Conservation (phyloP, 1,140 invertebrate species). For the Vanessa tameamea region DNA sequence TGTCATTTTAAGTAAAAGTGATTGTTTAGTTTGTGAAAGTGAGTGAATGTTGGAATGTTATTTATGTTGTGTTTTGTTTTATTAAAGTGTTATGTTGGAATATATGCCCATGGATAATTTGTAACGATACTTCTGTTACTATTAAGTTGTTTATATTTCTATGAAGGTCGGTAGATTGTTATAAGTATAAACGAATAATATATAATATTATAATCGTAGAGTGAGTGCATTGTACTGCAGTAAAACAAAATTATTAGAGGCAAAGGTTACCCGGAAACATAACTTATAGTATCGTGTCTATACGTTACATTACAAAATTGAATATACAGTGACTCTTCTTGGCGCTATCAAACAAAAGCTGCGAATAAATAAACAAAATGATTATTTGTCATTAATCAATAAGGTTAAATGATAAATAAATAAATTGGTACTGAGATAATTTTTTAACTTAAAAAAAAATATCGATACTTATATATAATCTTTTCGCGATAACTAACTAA, state of each 20-base stretch:
- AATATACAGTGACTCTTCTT: constrained; percentile 8
- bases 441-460: too few species aligned
- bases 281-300: constrained; percentile 10
- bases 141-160: not conserved
- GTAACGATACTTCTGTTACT: constrained; percentile 15
- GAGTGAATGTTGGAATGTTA: constrained; percentile 28
- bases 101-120: constrained; percentile 33
- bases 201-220: constrained; percentile 1
- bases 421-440: too few species aligned
- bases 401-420: not conserved
- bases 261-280: constrained; percentile 28
- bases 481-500: too few species aligned
- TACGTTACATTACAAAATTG: constrained; percentile 14
- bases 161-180: not conserved
- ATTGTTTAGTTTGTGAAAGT: constrained; percentile 33
- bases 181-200: not conserved
- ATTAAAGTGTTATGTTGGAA: constrained; percentile 36
- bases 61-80: constrained; percentile 20
- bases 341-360: constrained; percentile 12
- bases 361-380: not conserved
- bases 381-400: not conserved
- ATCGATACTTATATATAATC: too few species aligned
- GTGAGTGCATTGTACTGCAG: constrained; percentile 11
- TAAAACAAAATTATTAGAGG: constrained; percentile 33
- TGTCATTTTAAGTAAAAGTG: constrained; percentile 22